Base-by-base conservation (phyloP, 2,888 invertebrate species). In the Molanna angustata region DNA sequence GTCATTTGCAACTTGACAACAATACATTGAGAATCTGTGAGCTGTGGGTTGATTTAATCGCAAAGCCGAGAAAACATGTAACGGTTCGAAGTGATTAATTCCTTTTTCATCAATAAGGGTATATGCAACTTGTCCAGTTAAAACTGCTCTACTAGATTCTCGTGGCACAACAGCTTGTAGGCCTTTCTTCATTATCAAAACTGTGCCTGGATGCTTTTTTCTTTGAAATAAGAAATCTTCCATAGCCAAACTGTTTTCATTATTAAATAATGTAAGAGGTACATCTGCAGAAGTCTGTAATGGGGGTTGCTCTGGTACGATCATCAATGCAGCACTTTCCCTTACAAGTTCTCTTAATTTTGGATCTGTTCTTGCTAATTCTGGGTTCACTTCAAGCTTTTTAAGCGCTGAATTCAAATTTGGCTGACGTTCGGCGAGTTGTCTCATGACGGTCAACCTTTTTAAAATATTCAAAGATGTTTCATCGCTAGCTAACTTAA, bases 41-140 rank as follows among this genome's bases (percentile, higher is more conserved):
- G 82, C 80, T 4, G 78, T 78, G 1, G 83, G 82, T 61, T 83
- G 79, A 58, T 83, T 83, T 19, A 88, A 69, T 60, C 84, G 82
- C 49, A 88, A 69, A 1, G 86, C 85, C 19, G 83, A 82, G 66
- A 87, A 85, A 52, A 86, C 86, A 64, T 87, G 85, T 61, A 87
- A 72, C 0, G 88, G 88, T 64, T 87, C 87, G 64, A 89, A 88
- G 63, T 84, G 84, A 52, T 82, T 81, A 27, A 89, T 82, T 18
- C 90, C 89, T 59, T 78, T 82, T 67, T 90, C 89, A 62, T 89
- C 88, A 2, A 90, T 78, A 6, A 89, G 82, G 9, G 86, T 84
- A 64, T 89, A 90, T 1, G 88, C 80, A 0, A 88, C 81, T 69
- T 87, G 79, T 2, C 89, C 89, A 1, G 85, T 85, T 7, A 88